Evolutionary conservation across 2,797 vertebrate genomes (phyloP), one percentile per base, ranked within the genome.

Genomic region (Schizothorax lantsangensis): DNA sequence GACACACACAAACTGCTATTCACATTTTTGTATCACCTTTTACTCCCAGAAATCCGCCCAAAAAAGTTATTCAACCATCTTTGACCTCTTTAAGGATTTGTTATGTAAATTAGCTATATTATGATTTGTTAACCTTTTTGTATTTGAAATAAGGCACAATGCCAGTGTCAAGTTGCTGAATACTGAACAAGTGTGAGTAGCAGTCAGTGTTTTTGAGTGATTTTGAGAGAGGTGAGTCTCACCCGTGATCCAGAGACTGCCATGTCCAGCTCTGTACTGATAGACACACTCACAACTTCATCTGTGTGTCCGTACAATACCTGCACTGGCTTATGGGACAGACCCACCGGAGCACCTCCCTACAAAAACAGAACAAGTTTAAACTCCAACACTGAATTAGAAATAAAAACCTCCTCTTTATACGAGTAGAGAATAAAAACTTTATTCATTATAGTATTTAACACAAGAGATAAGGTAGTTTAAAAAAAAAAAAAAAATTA

Each of bases 201-300:
- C 52, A 12, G 23, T 30, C 7, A 47, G 66, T 81, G 19, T 47
- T 49, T 85, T n/a, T 82, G 52, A 40, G 80, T 57, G 59, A 83
- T 21, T 40, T 59, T 79, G 54, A 43, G 68, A 78, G 43, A 84
- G 43, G 43, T 19, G 68, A 66, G 1, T 74, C 95, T 95, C 95
- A 99, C 98, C 95, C 95, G 94, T 54, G 98, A 97, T 90, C 98
- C 98, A 62, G 98, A 99, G 40, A 97, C 96, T 0, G 97, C 97
- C 97, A 98, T 97, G 91, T 99, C 98, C 89, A 99, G 92, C 91
- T 99, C 98, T 5, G 97, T 98, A 93, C 97, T 99, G 93, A 99
- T 97, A 78, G 95, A 94, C 68, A 99, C 97, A 79, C 97, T 97
- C 0, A 97, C 90, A 86, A 99, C 96, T 91, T 98, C 97, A 2